phyloP scores from a whole-genome alignment of 2,797 vertebrate genomes.

The Perdix hodgsoniae region DNA sequence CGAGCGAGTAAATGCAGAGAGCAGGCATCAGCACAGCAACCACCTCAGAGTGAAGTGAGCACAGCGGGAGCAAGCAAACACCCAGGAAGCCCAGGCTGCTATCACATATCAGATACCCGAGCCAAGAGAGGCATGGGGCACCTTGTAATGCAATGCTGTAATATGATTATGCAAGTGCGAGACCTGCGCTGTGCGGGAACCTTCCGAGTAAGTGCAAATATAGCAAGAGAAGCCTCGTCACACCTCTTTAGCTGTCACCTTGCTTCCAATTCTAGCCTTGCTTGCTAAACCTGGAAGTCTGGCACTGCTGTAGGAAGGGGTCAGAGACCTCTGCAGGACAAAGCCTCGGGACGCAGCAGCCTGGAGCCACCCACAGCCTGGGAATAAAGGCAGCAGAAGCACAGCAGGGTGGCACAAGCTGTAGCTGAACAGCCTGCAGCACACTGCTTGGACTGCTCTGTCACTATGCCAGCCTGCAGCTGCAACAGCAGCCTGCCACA shows the following conservation, averaged over 20 bases:
- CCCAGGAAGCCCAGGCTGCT: background rate
- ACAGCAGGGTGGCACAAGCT: background rate
- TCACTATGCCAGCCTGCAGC: background rate
- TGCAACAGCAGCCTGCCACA: rapidly evolving
- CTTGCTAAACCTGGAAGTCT: background rate
- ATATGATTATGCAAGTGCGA: background rate
- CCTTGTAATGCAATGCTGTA: conserved; percentile 49
- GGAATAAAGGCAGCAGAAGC: background rate
- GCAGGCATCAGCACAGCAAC: background rate
- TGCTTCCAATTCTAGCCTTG: background rate
- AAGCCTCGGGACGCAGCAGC: background rate
- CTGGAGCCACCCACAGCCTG: background rate
- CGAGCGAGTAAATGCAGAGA: background rate
- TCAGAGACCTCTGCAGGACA: background rate
- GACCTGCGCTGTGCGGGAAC: background rate
- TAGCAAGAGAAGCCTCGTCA: background rate
- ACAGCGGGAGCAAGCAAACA: background rate
- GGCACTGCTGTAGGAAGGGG: background rate
- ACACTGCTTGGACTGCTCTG: background rate
- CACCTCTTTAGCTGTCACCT: background rate
- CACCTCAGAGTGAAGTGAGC: background rate
- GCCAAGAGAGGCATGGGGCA: conserved; percentile 38
- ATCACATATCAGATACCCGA: conserved; percentile 46
- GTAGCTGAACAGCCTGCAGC: background rate
- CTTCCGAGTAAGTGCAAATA: background rate